These are phyloP conservation scores for Gila orcuttii DNA, from an alignment of 2,113 vertebrate genomes.

Conservation along the genomic window DNA sequence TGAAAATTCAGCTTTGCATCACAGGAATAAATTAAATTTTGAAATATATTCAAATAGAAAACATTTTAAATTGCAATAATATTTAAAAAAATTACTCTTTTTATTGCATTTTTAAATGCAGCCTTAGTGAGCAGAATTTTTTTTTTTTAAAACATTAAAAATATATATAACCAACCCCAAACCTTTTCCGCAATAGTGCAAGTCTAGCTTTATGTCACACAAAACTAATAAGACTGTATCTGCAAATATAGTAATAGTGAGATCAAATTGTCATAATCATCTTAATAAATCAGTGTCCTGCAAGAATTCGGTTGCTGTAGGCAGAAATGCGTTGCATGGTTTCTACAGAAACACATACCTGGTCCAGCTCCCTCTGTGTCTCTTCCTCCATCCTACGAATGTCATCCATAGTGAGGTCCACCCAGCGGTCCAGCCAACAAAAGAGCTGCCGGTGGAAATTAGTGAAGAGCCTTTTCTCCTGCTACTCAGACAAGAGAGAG, in stretches of 20 bases:
- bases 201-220: not conserved
- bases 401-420: slow-evolving; percentile 76
- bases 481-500: slow-evolving; percentile 57
- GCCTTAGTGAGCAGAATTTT: not conserved
- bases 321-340: not conserved
- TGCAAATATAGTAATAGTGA: too few species aligned
- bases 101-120: not conserved
- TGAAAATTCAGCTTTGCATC: too few species aligned
- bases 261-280: not conserved
- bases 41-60: too few species aligned
- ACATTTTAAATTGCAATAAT: too few species aligned
- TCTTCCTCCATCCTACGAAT: slow-evolving; percentile 75
- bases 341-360: slow-evolving; percentile 58
- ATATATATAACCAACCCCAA: not conserved
- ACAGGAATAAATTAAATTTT: too few species aligned
- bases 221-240: not conserved
- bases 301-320: not conserved
- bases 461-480: slow-evolving; percentile 75
- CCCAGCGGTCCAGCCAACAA: slow-evolving; percentile 77
- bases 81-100: too few species aligned
- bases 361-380: slow-evolving; percentile 72
- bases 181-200: not conserved
- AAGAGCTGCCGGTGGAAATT: slow-evolving; percentile 78
- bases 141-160: not conserved
- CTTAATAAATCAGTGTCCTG: not conserved